These are phyloP conservation scores for Xenentodon cancila DNA, from an alignment of 2,797 vertebrate genomes.

Conservation along the genomic window DNA sequence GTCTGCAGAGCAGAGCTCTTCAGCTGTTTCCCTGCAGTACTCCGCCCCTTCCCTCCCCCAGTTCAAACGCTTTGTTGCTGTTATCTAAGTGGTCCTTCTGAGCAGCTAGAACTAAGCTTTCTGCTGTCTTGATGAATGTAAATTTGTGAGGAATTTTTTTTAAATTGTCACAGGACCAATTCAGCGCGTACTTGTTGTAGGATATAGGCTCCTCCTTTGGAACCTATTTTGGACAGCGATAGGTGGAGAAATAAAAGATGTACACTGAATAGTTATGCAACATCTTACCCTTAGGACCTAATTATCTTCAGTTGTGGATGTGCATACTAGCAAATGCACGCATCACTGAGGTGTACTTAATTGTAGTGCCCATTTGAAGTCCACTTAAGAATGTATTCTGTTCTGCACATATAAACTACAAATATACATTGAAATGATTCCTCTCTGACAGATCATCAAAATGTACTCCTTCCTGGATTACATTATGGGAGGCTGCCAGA, in stretches of 20 bases:
- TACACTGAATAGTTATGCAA: neutral
- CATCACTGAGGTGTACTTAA: neutral
- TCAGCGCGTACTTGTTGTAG: neutral
- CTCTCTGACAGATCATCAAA: constrained; percentile 91
- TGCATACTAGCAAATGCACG: neutral
- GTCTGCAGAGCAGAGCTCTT: constrained; percentile 8
- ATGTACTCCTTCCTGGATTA: constrained; percentile 99
- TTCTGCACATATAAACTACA: neutral
- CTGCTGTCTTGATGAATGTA: neutral
- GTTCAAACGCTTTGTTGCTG: neutral
- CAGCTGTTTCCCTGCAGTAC: constrained; percentile 3
- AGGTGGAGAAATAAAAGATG: neutral
- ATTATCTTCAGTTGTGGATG: constrained; percentile 2
- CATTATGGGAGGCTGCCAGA: constrained; percentile 99
- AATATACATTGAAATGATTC: constrained; percentile 23
- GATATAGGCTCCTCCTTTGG: neutral
- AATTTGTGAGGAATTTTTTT: neutral
- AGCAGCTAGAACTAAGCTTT: neutral
- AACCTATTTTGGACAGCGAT: neutral
- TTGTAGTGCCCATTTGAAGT: neutral
- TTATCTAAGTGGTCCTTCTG: neutral
- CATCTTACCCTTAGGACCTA: neutral
- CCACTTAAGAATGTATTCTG: neutral
- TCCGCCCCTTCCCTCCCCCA: neutral
- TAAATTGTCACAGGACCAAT: neutral